Conservation (phyloP, 2,888 invertebrate genomes). For the Germaria angustata region DNA sequence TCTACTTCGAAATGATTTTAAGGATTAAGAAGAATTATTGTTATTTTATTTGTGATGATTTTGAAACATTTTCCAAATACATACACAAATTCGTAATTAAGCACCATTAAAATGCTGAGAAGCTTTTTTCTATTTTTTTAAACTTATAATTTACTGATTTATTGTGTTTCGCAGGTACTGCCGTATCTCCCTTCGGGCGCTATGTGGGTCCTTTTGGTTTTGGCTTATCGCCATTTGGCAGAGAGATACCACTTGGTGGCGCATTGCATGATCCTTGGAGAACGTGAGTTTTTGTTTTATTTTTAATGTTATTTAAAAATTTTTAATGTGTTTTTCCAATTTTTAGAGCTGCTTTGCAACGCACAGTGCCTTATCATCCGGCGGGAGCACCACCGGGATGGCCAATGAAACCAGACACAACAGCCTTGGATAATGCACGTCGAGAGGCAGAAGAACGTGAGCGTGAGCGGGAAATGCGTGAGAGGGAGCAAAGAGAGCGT, state of each 20-base stretch:
- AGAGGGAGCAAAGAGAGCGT: constrained; percentile 79
- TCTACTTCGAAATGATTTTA: no score
- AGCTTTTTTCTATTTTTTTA: neutral
- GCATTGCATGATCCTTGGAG: constrained; percentile 84
- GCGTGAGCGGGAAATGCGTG: constrained; percentile 78
- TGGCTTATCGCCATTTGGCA: constrained; percentile 85
- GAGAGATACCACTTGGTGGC: constrained; percentile 72
- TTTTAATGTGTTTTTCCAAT: neutral
- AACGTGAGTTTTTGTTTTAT: constrained; percentile 79
- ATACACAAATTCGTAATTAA: no score
- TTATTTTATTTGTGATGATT: neutral
- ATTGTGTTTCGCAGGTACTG: constrained; percentile 80
- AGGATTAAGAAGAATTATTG: no score
- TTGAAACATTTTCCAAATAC: neutral
- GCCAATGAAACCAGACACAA: constrained; percentile 85
- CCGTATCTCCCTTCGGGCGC: constrained; percentile 90
- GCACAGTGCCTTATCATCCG: constrained; percentile 83
- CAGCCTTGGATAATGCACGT: constrained; percentile 82
- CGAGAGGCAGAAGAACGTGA: constrained; percentile 83
- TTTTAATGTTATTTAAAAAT: neutral
- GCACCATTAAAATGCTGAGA: no score
- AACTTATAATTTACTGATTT: neutral
- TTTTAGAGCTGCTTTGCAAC: constrained; percentile 80
- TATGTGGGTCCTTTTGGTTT: constrained; percentile 87
- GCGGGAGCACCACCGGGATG: constrained; percentile 81